A percentile compares a stretch with the other conserved stretches of the same genome.
These are phyloP conservation scores for Hiodon alosoides DNA, from an alignment of 2,113 vertebrate species.

Conservation along the genomic window DNA sequence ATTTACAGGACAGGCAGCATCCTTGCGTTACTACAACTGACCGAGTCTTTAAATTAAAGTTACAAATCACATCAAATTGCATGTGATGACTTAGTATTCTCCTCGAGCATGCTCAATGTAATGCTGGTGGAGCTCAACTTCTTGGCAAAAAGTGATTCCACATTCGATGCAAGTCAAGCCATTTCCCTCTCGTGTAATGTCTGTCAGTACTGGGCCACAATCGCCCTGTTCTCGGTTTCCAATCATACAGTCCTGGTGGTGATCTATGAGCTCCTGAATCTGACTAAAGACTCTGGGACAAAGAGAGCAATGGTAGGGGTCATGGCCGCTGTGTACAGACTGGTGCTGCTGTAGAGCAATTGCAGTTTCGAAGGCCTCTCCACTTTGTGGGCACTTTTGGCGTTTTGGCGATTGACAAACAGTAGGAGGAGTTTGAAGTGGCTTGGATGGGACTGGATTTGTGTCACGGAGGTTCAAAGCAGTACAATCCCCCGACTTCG, in stretches of 20 bases:
- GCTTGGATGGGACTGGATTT: constrained; percentile 13
- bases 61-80: no score
- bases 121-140: constrained; percentile 58
- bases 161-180: constrained; percentile 56
- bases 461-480: constrained; percentile 13
- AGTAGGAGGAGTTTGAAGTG: background rate
- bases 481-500: constrained; percentile 18
- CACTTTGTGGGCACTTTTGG: constrained; percentile 53
- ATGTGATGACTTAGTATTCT: constrained; percentile 18
- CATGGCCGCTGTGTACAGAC: constrained; percentile 36
- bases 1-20: background rate
- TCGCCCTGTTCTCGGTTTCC: constrained; percentile 28
- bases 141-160: constrained; percentile 51
- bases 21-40: no score
- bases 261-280: constrained; percentile 52
- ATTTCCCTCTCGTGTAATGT: constrained; percentile 27
- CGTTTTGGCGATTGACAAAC: constrained; percentile 30
- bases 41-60: no score
- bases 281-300: constrained; percentile 54
- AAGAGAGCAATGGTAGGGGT: constrained; percentile 48
- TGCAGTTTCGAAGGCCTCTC: constrained; percentile 51
- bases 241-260: constrained; percentile 55
- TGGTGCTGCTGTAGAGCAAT: constrained; percentile 47
- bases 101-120: constrained; percentile 47
- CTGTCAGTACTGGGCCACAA: constrained; percentile 20